These are phyloP conservation scores for Perca fluviatilis DNA, from an alignment of 2,113 vertebrate species.

Conservation along the genomic window DNA sequence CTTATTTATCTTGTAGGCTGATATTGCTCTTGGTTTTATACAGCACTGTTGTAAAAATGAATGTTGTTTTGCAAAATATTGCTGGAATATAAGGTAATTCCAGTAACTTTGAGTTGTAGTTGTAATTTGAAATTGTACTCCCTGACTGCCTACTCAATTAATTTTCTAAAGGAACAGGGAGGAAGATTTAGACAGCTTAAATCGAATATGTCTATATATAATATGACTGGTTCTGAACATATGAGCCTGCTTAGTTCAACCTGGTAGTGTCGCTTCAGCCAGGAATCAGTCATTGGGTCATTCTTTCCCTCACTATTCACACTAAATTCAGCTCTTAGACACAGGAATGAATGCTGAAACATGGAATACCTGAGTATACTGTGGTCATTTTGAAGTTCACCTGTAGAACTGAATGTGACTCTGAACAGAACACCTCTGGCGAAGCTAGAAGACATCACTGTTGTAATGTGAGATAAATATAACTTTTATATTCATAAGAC, in stretches of 20 bases:
- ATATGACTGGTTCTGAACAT: neutral
- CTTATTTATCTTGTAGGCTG: conserved; percentile 68
- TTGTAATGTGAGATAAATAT: neutral
- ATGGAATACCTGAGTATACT: neutral
- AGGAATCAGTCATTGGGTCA: neutral
- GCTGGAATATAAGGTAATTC: conserved; percentile 53
- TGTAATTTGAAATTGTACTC: conserved; percentile 16
- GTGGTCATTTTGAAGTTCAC: neutral
- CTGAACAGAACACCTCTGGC: neutral
- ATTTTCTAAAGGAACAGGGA: neutral
- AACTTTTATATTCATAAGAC: neutral
- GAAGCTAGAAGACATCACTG: neutral
- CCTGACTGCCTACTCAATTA: neutral
- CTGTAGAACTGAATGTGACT: neutral
- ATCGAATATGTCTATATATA: neutral
- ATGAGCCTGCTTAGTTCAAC: neutral
- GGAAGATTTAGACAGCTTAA: neutral
- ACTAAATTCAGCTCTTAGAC: neutral
- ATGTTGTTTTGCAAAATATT: conserved; percentile 42
- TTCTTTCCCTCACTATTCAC: conserved; percentile 1
- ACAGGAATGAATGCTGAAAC: neutral
- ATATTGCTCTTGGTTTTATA: conserved; percentile 64
- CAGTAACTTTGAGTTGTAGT: conserved; percentile 23
- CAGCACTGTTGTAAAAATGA: conserved; percentile 54
- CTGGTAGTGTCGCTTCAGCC: neutral